A percentile compares a stretch with the other conserved stretches of the same genome.
Evolutionary conservation across 2,113 vertebrate species (phyloP).

Genomic region (Prunella fulvescens): DNA sequence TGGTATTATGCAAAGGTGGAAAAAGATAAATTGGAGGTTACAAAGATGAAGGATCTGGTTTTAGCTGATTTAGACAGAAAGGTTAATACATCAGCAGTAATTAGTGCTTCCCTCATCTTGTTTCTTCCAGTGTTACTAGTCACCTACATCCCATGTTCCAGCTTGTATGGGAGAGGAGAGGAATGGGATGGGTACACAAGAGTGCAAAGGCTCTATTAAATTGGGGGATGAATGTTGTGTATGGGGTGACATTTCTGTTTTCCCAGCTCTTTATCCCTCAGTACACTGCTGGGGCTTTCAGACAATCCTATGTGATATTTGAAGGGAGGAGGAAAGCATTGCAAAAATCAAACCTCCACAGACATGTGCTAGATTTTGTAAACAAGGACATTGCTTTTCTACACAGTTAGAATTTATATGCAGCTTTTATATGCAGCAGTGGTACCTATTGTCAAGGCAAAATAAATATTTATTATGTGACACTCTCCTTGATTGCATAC

Average conservation of each 20-base stretch:
- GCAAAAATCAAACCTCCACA: background rate
- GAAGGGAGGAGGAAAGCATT: background rate
- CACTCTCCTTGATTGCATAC: background rate
- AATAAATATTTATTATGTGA: background rate
- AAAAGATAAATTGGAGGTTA: background rate
- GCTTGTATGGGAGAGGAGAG: background rate
- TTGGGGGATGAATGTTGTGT: rapidly evolving
- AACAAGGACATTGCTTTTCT: background rate
- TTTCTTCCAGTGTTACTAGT: background rate
- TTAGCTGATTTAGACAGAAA: background rate
- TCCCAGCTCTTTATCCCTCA: background rate
- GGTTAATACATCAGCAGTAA: background rate
- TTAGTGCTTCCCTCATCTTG: background rate
- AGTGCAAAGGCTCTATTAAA: background rate
- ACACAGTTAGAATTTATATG: background rate
- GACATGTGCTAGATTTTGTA: background rate
- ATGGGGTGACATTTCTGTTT: background rate
- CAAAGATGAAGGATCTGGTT: background rate
- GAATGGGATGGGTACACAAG: background rate
- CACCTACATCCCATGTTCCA: no score
- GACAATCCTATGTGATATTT: no score
- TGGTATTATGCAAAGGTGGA: background rate
- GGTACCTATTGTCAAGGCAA: background rate
- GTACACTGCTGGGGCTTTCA: background rate
- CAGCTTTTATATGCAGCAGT: background rate